phyloP scores from a whole-genome alignment of 2,888 invertebrate species.

The Dicycla oo region DNA sequence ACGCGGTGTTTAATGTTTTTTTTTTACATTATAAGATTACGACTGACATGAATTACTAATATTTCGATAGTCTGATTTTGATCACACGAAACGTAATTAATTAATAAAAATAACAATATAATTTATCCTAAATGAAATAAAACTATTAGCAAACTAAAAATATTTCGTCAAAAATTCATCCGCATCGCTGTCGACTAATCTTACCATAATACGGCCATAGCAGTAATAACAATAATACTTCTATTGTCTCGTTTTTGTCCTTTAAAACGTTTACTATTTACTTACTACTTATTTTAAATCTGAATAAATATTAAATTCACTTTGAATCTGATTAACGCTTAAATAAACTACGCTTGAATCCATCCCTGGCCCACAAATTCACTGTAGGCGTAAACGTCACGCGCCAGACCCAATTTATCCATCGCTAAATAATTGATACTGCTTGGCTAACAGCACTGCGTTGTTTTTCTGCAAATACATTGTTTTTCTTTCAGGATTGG shows the following conservation, averaged over 20 bases:
- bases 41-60: background rate
- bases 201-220: too few species aligned
- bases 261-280: too few species aligned
- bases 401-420: slow-evolving; percentile 65
- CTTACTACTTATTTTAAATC: too few species aligned
- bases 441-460: slow-evolving; percentile 41
- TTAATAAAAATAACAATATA: too few species aligned
- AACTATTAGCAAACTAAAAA: too few species aligned
- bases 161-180: too few species aligned
- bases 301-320: background rate
- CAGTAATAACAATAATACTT: too few species aligned
- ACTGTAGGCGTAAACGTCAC: slow-evolving; percentile 59
- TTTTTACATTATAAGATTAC: background rate
- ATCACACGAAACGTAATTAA: background rate
- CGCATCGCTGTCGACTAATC: too few species aligned
- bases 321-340: background rate
- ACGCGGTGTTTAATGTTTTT: too few species aligned
- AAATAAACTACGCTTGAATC: slow-evolving; percentile 5
- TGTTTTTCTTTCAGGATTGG: slow-evolving; percentile 32
- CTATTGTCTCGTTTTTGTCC: too few species aligned
- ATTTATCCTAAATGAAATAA: too few species aligned
- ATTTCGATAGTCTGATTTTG: background rate
- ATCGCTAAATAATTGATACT: slow-evolving; percentile 69
- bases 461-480: slow-evolving; percentile 42
- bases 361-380: slow-evolving; percentile 54